phyloP scores from a whole-genome alignment of 1,140 invertebrate species.

The Monomorium pharaonis region DNA sequence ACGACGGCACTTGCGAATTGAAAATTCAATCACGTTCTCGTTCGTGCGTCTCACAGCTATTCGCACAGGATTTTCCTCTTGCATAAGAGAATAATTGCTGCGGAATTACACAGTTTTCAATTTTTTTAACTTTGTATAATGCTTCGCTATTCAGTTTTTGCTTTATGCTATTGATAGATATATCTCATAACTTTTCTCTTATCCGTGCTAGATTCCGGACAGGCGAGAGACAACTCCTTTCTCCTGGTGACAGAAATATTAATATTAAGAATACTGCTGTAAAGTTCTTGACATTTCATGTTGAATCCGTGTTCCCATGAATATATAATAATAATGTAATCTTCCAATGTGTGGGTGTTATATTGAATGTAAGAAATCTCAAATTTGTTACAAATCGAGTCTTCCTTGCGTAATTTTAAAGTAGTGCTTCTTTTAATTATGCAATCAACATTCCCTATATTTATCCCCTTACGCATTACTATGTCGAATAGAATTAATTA shows the following conservation, averaged over 20 bases:
- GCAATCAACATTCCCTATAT: not conserved
- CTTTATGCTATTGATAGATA: not conserved
- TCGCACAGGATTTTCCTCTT: not conserved
- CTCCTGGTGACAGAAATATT: not conserved
- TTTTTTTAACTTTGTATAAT: not conserved
- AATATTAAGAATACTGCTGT: not conserved
- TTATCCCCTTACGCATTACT: not conserved
- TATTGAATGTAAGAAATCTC: not conserved
- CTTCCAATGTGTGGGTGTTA: not conserved
- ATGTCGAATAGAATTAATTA: not conserved
- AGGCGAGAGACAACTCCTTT: not conserved
- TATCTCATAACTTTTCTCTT: not conserved
- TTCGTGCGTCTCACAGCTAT: not conserved
- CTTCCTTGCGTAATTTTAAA: not conserved
- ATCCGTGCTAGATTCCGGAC: not conserved
- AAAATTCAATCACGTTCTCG: constrained; percentile 28
- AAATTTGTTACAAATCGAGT: not conserved
- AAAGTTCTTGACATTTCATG: not conserved
- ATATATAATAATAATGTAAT: not conserved
- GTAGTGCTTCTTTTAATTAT: not conserved
- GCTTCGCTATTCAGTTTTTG: not conserved
- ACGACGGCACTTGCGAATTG: constrained; percentile 5
- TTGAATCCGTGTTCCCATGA: not conserved
- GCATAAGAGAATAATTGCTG: constrained; percentile 20
- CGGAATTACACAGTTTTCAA: not conserved